These are phyloP conservation scores for Plectropomus leopardus DNA, from an alignment of 2,113 vertebrate species.

Conservation along the genomic window DNA sequence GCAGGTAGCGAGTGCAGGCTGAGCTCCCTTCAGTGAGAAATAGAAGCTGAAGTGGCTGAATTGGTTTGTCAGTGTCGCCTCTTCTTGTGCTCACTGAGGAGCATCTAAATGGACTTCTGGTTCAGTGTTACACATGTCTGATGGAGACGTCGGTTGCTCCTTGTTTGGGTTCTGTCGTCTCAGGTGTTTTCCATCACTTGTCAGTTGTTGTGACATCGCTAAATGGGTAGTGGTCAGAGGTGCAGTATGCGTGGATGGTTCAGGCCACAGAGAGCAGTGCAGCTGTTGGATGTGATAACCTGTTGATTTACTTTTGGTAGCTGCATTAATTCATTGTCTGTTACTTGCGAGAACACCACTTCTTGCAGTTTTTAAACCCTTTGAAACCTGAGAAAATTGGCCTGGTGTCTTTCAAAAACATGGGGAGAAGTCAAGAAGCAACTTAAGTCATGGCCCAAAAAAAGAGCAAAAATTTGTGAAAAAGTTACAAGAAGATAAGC, in stretches of 20 bases:
- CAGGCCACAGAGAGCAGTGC: not conserved
- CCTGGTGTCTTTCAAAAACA: no score
- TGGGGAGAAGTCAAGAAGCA: no score
- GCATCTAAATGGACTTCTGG: constrained; percentile 9
- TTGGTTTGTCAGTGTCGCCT: constrained; percentile 37
- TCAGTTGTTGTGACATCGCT: not conserved
- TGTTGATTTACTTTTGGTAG: not conserved
- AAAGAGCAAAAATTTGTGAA: no score
- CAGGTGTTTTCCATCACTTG: constrained; percentile 1
- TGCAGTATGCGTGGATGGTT: not conserved
- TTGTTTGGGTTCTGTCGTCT: not conserved
- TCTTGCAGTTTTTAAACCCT: no score
- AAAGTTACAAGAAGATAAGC: no score
- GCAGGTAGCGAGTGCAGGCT: constrained; percentile 18
- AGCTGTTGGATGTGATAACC: not conserved
- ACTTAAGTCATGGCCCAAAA: no score
- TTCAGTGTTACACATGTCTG: not conserved
- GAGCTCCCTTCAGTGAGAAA: constrained; percentile 7
- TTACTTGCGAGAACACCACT: not conserved
- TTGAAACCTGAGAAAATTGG: no score
- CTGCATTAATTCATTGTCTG: no score
- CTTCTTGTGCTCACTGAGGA: constrained; percentile 5
- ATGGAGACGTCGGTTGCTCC: not conserved
- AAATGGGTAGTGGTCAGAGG: not conserved
- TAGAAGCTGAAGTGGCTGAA: constrained; percentile 44